Base-by-base conservation (phyloP, 2,888 invertebrate genomes). In the Antheraea assamensis region DNA sequence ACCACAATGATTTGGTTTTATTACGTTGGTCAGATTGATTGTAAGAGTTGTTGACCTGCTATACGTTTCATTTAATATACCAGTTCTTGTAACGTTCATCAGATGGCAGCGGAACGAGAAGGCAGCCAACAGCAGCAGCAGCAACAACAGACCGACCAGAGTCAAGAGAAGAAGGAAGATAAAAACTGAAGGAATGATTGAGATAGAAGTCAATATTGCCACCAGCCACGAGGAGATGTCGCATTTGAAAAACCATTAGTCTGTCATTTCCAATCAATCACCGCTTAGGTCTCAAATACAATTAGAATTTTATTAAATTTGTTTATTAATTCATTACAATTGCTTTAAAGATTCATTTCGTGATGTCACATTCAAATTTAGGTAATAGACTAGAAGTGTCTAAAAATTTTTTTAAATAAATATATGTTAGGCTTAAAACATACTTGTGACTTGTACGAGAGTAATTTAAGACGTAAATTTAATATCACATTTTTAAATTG, bases 61-160 rank as follows among this genome's bases (percentile, higher is more conserved):
- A n/a, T n/a, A n/a, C n/a, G n/a, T 2, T 13, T 2, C 17, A 21
- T 52, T 52, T 52, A 52, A 52, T 52, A 13, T 8, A 15, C 3
- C 17, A 24, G 24, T 58, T 58, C 8, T 3, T 64, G 61, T 30
- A n/a, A 27, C 4, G 5, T 5, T 30, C 61, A 27, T 7, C 61
- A 92, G 94, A 94, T 94, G 94, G 94, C 94, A 0, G 94, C 94
- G 0, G 94, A 94, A 75, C 91, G 94, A 47, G 94, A 94, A 74
- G 91, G 92, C 0, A 81, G 83, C 30, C 81, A 83, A 30, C 88
- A 87, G 71, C 83, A 87, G 66, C 82, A 85, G 30, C 79, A 84
- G 71, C 85, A 88, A 55, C 83, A 85, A 75, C 76, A 81, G 71
- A 83, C 86, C 3, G 86, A 89, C 35, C 85, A 83, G 74, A 72